These are phyloP conservation scores for Psephotus haematonotus DNA, from an alignment of 2,113 vertebrate species.

Conservation along the genomic window DNA sequence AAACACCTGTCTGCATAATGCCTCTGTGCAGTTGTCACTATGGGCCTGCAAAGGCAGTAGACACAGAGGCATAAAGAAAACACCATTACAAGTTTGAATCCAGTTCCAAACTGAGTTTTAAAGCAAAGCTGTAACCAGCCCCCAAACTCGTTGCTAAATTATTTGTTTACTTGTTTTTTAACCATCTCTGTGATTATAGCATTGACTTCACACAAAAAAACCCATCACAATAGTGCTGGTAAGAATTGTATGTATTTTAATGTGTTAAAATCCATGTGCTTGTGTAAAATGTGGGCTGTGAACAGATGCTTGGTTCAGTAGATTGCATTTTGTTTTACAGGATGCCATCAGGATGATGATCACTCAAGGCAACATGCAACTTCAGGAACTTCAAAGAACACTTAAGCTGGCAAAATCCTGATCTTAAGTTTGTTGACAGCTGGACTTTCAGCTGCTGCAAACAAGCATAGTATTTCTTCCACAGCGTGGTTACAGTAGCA, in stretches of 20 bases:
- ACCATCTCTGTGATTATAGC: neutral
- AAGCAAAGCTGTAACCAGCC: neutral
- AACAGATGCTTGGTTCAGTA: fast-evolving
- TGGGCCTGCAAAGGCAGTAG: neutral
- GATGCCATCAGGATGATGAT: conserved; percentile 94
- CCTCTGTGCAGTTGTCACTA: fast-evolving
- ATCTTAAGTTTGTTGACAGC: neutral
- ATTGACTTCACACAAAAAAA: neutral
- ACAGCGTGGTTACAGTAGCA: neutral
- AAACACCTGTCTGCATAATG: fast-evolving
- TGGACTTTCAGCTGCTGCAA: neutral
- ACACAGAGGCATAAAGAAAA: neutral
- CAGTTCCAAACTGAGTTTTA: neutral
- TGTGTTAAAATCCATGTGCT: fast-evolving
- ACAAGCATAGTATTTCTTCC: neutral
- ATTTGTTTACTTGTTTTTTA: neutral
- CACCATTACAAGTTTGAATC: neutral
- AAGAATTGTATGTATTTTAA: neutral
- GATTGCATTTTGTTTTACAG: conserved; percentile 67
- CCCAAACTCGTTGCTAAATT: neutral
- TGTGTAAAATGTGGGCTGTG: neutral
- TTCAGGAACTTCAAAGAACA: conserved; percentile 84
- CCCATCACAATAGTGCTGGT: neutral
- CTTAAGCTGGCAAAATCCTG: conserved; percentile 83
- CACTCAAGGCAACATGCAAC: conserved; percentile 88